Conservation (phyloP, 2,113 vertebrate species). For the Ictalurus punctatus region DNA sequence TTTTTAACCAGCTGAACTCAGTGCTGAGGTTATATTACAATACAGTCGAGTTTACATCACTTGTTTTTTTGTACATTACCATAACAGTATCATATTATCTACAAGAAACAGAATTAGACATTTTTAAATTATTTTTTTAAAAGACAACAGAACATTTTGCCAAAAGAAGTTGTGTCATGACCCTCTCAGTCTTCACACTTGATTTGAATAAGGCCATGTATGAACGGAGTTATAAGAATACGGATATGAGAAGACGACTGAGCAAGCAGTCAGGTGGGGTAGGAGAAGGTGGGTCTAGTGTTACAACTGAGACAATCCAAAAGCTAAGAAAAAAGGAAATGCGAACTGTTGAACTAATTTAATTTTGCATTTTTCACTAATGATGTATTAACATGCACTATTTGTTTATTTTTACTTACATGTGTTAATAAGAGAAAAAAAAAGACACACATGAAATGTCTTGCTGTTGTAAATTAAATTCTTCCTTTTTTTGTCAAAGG, state of each 20-base stretch:
- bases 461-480: neutral
- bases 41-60: neutral
- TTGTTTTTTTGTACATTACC: neutral
- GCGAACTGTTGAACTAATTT: neutral
- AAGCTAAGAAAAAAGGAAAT: neutral
- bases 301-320: neutral
- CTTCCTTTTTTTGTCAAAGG: neutral
- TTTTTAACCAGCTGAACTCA: neutral
- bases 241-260: neutral
- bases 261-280: neutral
- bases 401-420: neutral
- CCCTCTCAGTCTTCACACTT: neutral
- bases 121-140: no score
- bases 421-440: neutral
- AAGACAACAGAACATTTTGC: neutral
- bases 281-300: neutral
- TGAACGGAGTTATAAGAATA: neutral
- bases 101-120: neutral
- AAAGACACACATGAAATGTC: neutral
- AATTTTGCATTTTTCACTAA: neutral
- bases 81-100: neutral
- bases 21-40: neutral
- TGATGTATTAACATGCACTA: neutral
- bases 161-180: neutral
- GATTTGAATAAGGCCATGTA: conserved; percentile 3